Percentiles rank a stretch among this genome's conserved stretches.
Conservation (phyloP, 2,113 vertebrate genomes). For the Anseranas semipalmata region DNA sequence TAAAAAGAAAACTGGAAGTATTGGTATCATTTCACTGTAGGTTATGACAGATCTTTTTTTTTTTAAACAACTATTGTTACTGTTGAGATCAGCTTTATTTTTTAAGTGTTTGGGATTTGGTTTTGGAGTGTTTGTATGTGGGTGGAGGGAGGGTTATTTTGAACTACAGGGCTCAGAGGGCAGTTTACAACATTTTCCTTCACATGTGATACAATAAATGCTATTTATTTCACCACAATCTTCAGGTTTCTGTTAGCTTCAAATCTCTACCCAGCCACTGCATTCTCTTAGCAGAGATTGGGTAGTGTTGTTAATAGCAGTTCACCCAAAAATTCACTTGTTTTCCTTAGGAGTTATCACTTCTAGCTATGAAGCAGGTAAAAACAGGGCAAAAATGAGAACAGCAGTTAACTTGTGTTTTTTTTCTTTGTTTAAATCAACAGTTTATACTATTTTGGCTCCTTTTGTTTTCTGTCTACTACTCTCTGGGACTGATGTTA, state of each 20-base stretch:
- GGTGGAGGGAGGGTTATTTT: neutral
- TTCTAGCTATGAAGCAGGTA: slow-evolving; percentile 18
- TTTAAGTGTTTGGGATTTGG: slow-evolving; percentile 24
- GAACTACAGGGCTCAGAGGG: slow-evolving; percentile 10
- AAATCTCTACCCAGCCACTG: slow-evolving; percentile 19
- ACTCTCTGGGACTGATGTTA: neutral
- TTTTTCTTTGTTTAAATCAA: neutral
- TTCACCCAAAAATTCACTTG: too few relatives aligned
- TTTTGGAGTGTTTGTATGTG: slow-evolving; percentile 33
- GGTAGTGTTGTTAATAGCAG: slow-evolving; percentile 40
- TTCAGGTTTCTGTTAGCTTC: slow-evolving; percentile 58
- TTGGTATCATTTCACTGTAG: slow-evolving; percentile 15
- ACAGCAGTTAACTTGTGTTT: neutral
- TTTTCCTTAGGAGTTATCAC: too few relatives aligned
- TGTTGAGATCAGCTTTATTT: slow-evolving; percentile 48
- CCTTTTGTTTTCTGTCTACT: neutral
- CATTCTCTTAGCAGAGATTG: slow-evolving; percentile 40
- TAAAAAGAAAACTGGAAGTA: slow-evolving; percentile 28
- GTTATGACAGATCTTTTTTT: neutral
- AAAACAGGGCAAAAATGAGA: slow-evolving; percentile 46
- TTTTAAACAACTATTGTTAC: slow-evolving; percentile 2
- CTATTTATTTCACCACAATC: slow-evolving; percentile 45
- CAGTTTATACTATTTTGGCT: neutral
- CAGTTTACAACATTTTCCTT: slow-evolving; percentile 39
- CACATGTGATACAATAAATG: slow-evolving; percentile 48